Conservation (phyloP, 2,888 invertebrate genomes). For the Zhengitettix transpicula region DNA sequence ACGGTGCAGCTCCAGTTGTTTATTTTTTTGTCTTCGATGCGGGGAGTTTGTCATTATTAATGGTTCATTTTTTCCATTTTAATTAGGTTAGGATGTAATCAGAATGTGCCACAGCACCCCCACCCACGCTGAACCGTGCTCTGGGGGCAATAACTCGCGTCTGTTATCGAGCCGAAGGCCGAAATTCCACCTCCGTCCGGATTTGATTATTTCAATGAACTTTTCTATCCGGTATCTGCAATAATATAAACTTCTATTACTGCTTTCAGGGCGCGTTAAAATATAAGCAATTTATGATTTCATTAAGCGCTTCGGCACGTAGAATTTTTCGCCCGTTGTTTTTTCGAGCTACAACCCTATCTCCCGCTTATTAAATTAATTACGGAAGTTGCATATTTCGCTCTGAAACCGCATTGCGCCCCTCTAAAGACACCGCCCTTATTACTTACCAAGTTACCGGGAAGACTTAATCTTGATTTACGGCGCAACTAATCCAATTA, state of each 20-base stretch:
- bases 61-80: not conserved
- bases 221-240: not conserved
- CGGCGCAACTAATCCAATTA: slow-evolving; percentile 14
- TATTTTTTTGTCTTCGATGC: not conserved
- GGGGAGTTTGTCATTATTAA: not conserved
- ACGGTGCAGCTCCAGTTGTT: not conserved
- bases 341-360: not conserved
- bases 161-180: not conserved
- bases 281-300: not conserved
- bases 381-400: not conserved
- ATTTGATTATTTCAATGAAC: not conserved
- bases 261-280: not conserved
- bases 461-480: slow-evolving; percentile 15
- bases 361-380: not conserved
- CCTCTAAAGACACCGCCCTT: slow-evolving; percentile 3
- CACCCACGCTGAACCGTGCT: too few species aligned
- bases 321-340: not conserved
- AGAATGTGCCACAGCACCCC: not conserved
- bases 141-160: not conserved
- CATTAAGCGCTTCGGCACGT: not conserved
- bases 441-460: slow-evolving; percentile 6
- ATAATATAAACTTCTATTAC: not conserved
- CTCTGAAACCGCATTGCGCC: not conserved
- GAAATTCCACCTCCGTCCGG: not conserved
- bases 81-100: not conserved